phyloP scores from a whole-genome alignment of 2,888 invertebrate genomes.

The Auanema sp. region DNA sequence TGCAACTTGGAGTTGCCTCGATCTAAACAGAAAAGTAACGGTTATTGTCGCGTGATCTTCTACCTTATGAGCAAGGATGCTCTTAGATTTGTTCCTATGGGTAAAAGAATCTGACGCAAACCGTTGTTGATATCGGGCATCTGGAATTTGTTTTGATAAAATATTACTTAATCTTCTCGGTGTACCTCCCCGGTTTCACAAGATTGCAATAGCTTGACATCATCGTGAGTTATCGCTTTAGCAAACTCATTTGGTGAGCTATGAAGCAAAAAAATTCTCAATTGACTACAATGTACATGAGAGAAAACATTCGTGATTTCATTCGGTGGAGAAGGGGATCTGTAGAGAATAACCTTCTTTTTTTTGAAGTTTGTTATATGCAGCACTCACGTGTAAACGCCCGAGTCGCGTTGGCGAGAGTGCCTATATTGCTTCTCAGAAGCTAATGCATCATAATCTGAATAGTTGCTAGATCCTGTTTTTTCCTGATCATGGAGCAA shows the following conservation, averaged over 20 bases:
- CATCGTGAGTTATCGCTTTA: constrained; percentile 18
- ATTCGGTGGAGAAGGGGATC: constrained; percentile 21
- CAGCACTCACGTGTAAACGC: not conserved
- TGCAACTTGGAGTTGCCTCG: constrained; percentile 14
- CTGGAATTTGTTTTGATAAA: not conserved
- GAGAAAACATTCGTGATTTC: constrained; percentile 13
- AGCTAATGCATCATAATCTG: too few species aligned
- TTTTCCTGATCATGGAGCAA: too few species aligned
- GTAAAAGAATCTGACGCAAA: constrained; percentile 15
- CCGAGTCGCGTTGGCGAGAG: not conserved
- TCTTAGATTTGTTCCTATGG: constrained; percentile 12
- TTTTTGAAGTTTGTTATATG: not conserved
- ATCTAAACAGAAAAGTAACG: constrained; percentile 11
- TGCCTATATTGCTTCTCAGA: not conserved
- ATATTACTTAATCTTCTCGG: too few species aligned
- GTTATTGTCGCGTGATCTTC: not conserved
- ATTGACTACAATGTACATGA: constrained; percentile 9
- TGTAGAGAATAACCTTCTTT: not conserved
- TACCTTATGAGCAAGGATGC: not conserved
- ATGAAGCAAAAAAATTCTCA: constrained; percentile 14
- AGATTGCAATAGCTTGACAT: constrained; percentile 10
- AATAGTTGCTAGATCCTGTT: too few species aligned
- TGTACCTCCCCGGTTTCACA: constrained; percentile 11
- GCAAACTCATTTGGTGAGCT: constrained; percentile 12
- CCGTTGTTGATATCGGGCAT: constrained; percentile 14